Evolutionary conservation across 1,140 invertebrate genomes (phyloP), one percentile per base, ranked within the genome.

Genomic region (Eufriesea mexicana): DNA sequence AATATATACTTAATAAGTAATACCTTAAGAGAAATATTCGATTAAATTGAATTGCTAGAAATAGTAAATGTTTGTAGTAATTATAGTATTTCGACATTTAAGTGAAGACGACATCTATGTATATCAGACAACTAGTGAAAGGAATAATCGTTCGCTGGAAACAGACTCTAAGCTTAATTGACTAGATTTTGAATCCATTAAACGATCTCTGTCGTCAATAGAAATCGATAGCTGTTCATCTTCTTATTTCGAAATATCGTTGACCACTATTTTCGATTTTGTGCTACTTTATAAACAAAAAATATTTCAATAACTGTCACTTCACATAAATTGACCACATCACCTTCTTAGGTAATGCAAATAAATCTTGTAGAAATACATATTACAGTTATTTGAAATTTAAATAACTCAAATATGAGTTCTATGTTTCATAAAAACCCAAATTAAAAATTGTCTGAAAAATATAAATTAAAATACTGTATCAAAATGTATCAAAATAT

Each of bases 141-240:
- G 61, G 73, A 64, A 14, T 5, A 57, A 55, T 20, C 28, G 45
- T 28, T 35, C n/a, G 14, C 25, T 25, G 28, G 25, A 62, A 70
- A 70, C 23, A 20, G 42, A 28, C 59, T 28, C 76, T 45, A 67
- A 54, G 62, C n/a, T 14, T 51, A 28, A 16, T 23, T 25, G 25
- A 57, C 79, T 66, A 66, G 79, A 80, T 75, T 83, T 88, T 86
- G 79, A 86, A 83, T 82, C 71, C 79, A 84, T 86, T 84, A 77
- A 83, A 86, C 61, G 75, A 62, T 35, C 25, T 28, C 35, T 45
- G 16, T 14, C 25, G 28, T 49, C 25, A 51, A 72, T 42, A 23
- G 28, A 42, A 72, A 16, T 57, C 67, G 18, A 20, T n/a, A 57
- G 55, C 25, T 35, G 18, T 28, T n/a, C 9, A 42, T 47, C 35